These are phyloP conservation scores for Sceliomorpha sp. DNA, from an alignment of 2,888 invertebrate genomes.

Conservation along the genomic window DNA sequence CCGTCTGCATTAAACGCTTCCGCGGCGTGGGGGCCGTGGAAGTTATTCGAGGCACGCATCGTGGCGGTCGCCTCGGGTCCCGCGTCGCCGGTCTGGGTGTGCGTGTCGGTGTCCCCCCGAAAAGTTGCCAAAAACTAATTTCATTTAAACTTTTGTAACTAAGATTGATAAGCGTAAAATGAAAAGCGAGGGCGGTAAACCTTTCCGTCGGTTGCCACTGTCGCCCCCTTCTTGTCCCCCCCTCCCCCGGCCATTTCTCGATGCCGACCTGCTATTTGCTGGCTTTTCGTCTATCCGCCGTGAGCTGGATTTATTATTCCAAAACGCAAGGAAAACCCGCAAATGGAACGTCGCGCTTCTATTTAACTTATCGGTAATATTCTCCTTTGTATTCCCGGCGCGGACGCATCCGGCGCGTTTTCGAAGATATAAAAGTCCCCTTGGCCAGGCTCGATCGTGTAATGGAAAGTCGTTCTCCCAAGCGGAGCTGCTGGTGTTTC, in stretches of 20 bases:
- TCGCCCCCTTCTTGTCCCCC: constrained; percentile 11
- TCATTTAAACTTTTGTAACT: constrained; percentile 68
- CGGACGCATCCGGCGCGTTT: constrained; percentile 42
- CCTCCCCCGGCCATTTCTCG: too few relatives aligned
- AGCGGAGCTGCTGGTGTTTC: too few relatives aligned
- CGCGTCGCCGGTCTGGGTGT: constrained; percentile 32
- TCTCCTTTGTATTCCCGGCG: constrained; percentile 42
- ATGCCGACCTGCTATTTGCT: too few relatives aligned
- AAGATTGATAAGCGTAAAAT: constrained; percentile 67
- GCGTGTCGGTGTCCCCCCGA: constrained; percentile 17
- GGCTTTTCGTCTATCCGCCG: constrained; percentile 21
- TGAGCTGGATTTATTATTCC: constrained; percentile 44
- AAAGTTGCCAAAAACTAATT: constrained; percentile 65
- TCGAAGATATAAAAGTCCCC: constrained; percentile 46
- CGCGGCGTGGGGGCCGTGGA: constrained; percentile 56
- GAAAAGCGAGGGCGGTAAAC: constrained; percentile 7
- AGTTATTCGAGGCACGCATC: constrained; percentile 56
- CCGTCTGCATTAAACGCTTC: constrained; percentile 69
- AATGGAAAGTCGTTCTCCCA: constrained; percentile 55
- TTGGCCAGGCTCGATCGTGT: constrained; percentile 50
- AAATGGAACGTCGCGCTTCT: constrained; percentile 41
- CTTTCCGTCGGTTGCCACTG: not conserved
- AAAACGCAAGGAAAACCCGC: constrained; percentile 35
- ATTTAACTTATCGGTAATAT: constrained; percentile 54
- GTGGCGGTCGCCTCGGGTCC: constrained; percentile 29